Evolutionary conservation across 2,797 vertebrate genomes (phyloP).

Genomic region (Coendou prehensilis): DNA sequence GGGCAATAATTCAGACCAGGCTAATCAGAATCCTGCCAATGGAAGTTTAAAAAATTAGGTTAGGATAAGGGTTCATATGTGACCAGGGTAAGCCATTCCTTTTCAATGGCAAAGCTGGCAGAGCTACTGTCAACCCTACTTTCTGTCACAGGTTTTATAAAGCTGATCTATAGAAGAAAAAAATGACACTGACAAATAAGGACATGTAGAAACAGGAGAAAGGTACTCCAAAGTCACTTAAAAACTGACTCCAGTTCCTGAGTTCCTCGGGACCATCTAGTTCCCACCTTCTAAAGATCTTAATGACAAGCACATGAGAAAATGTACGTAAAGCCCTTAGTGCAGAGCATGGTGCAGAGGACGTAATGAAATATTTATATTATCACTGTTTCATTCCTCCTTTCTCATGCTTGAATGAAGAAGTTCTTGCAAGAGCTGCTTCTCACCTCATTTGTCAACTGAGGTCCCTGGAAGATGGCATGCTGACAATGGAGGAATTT

Average conservation of each 20-base stretch:
- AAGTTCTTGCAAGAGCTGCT: slow-evolving; percentile 36
- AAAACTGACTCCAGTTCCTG: neutral
- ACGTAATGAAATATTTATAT: slow-evolving; percentile 4
- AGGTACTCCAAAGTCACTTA: neutral
- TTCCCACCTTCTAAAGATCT: neutral
- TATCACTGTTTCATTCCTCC: neutral
- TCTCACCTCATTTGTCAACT: neutral
- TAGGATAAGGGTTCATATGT: neutral
- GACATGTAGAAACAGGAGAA: neutral
- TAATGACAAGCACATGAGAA: neutral
- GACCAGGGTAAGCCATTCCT: neutral
- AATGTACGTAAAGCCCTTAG: neutral
- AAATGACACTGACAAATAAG: neutral
- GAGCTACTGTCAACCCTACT: neutral
- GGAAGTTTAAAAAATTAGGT: neutral
- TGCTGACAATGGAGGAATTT: neutral
- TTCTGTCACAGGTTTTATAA: neutral
- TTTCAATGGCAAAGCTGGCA: neutral
- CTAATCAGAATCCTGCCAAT: neutral
- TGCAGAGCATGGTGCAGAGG: neutral
- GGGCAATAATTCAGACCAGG: neutral
- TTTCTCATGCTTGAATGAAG: neutral
- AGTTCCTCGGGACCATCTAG: neutral
- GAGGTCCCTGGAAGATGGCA: neutral
- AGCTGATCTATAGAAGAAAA: neutral